Conservation (phyloP, 1,140 invertebrate genomes). For the Drosophila paulistorum region DNA sequence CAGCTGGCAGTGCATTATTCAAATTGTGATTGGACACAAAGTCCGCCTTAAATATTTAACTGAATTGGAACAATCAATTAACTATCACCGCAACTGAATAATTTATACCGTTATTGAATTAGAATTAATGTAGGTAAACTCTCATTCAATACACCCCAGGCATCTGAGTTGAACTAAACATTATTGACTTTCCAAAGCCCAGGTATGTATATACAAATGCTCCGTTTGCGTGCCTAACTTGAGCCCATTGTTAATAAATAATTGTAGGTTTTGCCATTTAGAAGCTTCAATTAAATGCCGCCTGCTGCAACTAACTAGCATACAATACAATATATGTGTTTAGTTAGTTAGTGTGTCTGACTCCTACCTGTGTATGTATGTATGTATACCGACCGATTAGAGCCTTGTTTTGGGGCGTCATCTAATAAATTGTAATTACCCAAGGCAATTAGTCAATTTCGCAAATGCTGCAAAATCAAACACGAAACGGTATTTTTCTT, state of each 20-base stretch:
- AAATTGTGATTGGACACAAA: slow-evolving; percentile 42
- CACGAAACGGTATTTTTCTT: slow-evolving; percentile 40
- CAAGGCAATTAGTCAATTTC: slow-evolving; percentile 72
- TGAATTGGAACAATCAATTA: slow-evolving; percentile 74
- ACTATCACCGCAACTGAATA: slow-evolving; percentile 54
- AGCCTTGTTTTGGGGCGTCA: slow-evolving; percentile 52
- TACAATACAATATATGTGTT: neutral
- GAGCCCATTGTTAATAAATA: slow-evolving; percentile 36
- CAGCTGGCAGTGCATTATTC: slow-evolving; percentile 62
- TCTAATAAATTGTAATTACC: slow-evolving; percentile 78
- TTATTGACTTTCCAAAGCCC: slow-evolving; percentile 28
- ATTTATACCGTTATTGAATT: slow-evolving; percentile 73
- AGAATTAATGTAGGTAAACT: slow-evolving; percentile 20
- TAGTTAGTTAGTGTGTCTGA: neutral
- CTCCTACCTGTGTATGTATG: neutral
- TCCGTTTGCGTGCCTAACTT: slow-evolving; percentile 60
- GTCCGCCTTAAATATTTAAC: slow-evolving; percentile 54
- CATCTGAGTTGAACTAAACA: neutral
- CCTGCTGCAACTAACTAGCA: slow-evolving; percentile 30
- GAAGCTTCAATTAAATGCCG: slow-evolving; percentile 39
- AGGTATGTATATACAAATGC: slow-evolving; percentile 57
- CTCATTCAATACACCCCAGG: slow-evolving; percentile 4
- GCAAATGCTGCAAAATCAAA: slow-evolving; percentile 41
- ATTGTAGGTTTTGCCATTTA: slow-evolving; percentile 66
- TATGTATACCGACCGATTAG: slow-evolving; percentile 21